phyloP scores from a whole-genome alignment of 2,113 vertebrate species.

The Ailuropoda melanoleuca region DNA sequence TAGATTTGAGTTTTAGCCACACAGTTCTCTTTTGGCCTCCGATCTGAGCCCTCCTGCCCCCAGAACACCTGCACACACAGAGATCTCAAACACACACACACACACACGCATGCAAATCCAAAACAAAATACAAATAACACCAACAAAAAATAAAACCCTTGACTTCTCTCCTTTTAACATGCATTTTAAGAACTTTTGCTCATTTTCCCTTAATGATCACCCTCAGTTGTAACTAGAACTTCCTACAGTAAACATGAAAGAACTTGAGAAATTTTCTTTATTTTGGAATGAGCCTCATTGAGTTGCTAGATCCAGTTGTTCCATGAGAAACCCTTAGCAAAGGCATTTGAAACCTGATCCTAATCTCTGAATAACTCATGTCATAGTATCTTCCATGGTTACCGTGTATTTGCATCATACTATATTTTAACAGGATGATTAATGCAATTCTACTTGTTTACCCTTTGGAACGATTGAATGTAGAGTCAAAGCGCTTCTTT shows the following conservation, averaged over 20 bases:
- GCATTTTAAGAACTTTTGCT: not conserved
- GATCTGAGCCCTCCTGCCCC: not conserved
- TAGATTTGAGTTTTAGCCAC: not conserved
- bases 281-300: not conserved
- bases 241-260: not conserved
- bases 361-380: not conserved
- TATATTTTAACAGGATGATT: not conserved
- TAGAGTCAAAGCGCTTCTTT: not conserved
- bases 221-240: not conserved
- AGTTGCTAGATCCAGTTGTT: not conserved
- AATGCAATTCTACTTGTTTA: not conserved
- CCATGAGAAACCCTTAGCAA: not conserved
- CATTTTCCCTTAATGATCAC: not conserved
- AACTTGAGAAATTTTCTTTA: not conserved
- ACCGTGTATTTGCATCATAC: not conserved
- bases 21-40: not conserved
- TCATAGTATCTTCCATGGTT: not conserved
- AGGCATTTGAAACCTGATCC: not conserved
- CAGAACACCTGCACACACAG: not conserved
- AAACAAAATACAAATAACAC: not conserved
- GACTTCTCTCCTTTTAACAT: not conserved
- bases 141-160: not conserved
- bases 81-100: not conserved
- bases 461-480: not conserved
- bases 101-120: not conserved